phyloP scores from a whole-genome alignment of 2,113 vertebrate species.

The Nothobranchius kuhntae region DNA sequence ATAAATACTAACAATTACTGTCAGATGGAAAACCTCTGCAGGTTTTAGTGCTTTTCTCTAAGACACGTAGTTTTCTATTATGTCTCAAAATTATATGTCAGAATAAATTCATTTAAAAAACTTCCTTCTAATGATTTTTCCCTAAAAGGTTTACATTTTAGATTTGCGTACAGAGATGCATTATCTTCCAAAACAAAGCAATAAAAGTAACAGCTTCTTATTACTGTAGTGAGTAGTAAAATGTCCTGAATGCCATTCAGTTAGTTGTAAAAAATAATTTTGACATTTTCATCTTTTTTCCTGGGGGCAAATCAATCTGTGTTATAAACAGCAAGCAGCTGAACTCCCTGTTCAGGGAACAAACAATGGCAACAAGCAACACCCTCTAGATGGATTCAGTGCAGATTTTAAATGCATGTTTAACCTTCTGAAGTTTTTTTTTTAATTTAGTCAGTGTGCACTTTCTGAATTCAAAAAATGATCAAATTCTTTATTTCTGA shows the following conservation, averaged over 20 bases:
- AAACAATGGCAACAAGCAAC: background rate
- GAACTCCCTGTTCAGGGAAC: background rate
- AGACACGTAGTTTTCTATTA: background rate
- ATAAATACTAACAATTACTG: background rate
- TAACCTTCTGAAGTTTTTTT: background rate
- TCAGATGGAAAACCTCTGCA: background rate
- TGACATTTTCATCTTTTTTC: background rate
- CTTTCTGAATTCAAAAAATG: background rate
- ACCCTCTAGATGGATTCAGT: background rate
- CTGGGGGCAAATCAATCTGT: background rate
- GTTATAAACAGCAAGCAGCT: background rate
- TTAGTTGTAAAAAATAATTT: background rate
- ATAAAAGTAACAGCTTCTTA: background rate
- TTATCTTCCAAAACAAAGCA: background rate
- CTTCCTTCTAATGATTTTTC: too few species aligned
- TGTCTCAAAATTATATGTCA: too few species aligned
- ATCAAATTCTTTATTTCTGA: too few species aligned
- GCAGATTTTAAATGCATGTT: background rate
- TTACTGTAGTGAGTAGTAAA: background rate
- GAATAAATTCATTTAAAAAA: too few species aligned
- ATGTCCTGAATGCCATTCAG: background rate
- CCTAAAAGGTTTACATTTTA: too few species aligned
- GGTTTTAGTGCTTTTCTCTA: background rate
- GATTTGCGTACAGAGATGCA: too few species aligned
- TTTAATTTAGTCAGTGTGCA: background rate